These are phyloP conservation scores for Byasa hedistus DNA, from an alignment of 2,888 invertebrate species.

Conservation along the genomic window DNA sequence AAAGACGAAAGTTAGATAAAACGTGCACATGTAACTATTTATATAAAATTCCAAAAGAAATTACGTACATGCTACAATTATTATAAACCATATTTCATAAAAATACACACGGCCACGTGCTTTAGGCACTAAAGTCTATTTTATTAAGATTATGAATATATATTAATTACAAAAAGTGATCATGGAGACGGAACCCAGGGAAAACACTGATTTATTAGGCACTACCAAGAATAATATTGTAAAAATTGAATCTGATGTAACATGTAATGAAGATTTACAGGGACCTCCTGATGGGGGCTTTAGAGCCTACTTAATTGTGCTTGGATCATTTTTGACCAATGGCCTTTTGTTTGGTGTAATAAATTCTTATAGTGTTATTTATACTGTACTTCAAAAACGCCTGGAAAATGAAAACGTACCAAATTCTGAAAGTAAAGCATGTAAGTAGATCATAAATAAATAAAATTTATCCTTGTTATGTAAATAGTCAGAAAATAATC, in stretches of 20 bases:
- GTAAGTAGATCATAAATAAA: slow-evolving; percentile 78
- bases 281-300: slow-evolving; percentile 87
- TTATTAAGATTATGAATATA: not conserved
- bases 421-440: slow-evolving; percentile 89
- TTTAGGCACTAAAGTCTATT: not conserved
- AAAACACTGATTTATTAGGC: slow-evolving; percentile 59
- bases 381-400: slow-evolving; percentile 83
- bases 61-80: not conserved
- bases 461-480: not conserved
- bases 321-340: slow-evolving; percentile 93
- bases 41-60: not conserved
- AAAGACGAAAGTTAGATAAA: not conserved
- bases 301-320: slow-evolving; percentile 89
- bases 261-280: slow-evolving; percentile 39
- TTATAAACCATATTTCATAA: not conserved
- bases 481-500: not conserved
- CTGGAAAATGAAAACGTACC: slow-evolving; percentile 82
- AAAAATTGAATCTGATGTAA: slow-evolving; percentile 47
- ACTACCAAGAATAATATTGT: slow-evolving; percentile 39
- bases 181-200: slow-evolving; percentile 57
- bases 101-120: not conserved
- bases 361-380: slow-evolving; percentile 92
- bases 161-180: slow-evolving; percentile 22
- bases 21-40: not conserved
- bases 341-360: slow-evolving; percentile 95